Conservation (phyloP, 2,113 vertebrate species). For the Aptenodytes patagonicus region DNA sequence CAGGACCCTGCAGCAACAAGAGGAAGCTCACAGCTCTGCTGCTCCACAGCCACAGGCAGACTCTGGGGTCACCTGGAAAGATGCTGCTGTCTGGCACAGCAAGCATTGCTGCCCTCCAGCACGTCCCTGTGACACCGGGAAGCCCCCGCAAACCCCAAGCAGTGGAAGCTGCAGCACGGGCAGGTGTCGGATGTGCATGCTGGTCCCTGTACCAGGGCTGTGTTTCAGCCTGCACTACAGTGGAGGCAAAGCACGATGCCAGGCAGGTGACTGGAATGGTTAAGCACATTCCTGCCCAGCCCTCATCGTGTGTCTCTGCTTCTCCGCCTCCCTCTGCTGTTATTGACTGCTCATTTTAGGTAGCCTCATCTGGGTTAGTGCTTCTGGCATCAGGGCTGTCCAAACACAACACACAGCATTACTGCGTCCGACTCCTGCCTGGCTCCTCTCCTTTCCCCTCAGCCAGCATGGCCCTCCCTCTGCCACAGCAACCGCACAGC, state of each 20-base stretch:
- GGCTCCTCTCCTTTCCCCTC: background rate
- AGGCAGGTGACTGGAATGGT: slow-evolving; percentile 13
- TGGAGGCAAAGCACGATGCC: background rate
- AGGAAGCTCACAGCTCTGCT: background rate
- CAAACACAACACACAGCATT: background rate
- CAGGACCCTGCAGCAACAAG: background rate
- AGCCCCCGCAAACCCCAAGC: background rate
- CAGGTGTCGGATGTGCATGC: too few relatives aligned
- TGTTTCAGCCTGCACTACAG: background rate
- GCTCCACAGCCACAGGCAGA: background rate
- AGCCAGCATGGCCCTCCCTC: background rate
- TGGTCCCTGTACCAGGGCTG: background rate
- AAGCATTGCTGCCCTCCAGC: background rate
- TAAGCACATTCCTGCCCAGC: background rate
- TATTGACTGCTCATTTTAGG: rapidly evolving
- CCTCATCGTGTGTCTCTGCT: rapidly evolving
- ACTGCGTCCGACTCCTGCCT: rapidly evolving
- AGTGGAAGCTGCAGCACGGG: background rate
- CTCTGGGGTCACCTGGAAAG: background rate
- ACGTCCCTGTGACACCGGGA: background rate
- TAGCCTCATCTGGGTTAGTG: rapidly evolving
- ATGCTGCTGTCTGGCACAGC: rapidly evolving
- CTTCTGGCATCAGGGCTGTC: background rate
- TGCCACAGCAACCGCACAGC: background rate
- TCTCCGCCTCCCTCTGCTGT: background rate